phyloP scores from a whole-genome alignment of 2,113 vertebrate species.

The Oplegnathus fasciatus region DNA sequence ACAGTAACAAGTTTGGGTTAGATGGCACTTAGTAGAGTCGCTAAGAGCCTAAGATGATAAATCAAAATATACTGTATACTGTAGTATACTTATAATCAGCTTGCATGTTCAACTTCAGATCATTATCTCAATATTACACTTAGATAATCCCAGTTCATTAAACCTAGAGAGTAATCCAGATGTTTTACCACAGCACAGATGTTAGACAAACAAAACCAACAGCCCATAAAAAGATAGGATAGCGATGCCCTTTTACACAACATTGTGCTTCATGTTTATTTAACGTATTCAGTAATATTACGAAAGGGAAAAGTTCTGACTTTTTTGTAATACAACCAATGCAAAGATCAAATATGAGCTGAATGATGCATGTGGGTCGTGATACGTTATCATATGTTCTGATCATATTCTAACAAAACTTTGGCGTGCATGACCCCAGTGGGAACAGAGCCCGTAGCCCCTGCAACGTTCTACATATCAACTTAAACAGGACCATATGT shows the following conservation, averaged over 20 bases:
- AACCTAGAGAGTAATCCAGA: not conserved
- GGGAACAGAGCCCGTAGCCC: not conserved
- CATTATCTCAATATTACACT: not conserved
- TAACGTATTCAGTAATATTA: not conserved
- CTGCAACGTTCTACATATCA: not conserved
- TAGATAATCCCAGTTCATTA: not conserved
- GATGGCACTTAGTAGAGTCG: not conserved
- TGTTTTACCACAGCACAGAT: not conserved
- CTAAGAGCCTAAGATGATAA: not conserved
- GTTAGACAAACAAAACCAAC: not conserved
- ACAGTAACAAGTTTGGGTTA: not conserved
- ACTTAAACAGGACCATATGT: conserved; percentile 54
- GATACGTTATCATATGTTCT: not conserved
- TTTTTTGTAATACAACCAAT: not conserved
- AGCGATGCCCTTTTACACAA: not conserved
- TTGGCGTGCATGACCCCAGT: not conserved
- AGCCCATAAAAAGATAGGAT: not conserved
- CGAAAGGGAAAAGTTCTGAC: not conserved
- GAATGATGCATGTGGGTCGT: not conserved
- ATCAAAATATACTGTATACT: no score
- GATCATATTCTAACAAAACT: not conserved
- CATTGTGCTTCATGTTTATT: not conserved
- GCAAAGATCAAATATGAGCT: not conserved
- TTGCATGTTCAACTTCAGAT: not conserved
- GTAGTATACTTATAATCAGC: not conserved